These are phyloP conservation scores for Musca vetustissima DNA, from an alignment of 1,140 invertebrate genomes.

Conservation along the genomic window DNA sequence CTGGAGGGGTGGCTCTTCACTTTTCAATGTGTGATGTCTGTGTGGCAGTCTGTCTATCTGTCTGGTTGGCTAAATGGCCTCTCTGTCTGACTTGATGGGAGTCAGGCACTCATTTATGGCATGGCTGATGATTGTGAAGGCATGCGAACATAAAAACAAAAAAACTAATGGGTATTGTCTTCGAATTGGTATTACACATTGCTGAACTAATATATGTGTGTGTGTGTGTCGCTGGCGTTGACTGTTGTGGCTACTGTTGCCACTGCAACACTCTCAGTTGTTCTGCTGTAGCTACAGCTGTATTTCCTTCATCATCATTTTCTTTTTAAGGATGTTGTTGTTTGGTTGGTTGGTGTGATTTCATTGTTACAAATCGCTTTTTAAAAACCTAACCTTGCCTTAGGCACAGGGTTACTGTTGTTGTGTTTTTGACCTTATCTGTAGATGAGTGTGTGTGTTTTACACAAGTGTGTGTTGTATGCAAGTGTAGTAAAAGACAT, in stretches of 20 bases:
- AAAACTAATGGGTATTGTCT: background rate
- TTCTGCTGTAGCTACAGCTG: no score
- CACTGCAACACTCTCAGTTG: no score
- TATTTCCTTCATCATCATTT: no score
- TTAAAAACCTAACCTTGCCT: constrained; percentile 16
- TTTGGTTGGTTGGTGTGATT: background rate
- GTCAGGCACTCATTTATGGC: no score
- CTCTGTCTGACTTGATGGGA: no score
- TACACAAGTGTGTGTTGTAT: no score
- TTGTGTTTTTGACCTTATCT: constrained; percentile 18
- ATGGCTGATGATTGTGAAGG: no score
- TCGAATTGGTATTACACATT: background rate
- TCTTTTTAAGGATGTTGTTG: background rate
- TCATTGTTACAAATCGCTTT: constrained; percentile 21
- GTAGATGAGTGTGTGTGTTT: background rate
- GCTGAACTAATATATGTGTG: background rate
- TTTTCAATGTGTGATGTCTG: background rate
- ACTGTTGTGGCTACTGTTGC: background rate
- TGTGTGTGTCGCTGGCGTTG: background rate
- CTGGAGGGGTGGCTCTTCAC: background rate
- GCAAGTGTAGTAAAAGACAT: no score
- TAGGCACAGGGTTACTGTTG: constrained; percentile 17
- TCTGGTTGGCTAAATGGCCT: no score
- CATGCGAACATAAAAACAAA: background rate
- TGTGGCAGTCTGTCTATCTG: background rate